Base-by-base conservation (phyloP, 2,113 vertebrate species). In the Amia ocellicauda region DNA sequence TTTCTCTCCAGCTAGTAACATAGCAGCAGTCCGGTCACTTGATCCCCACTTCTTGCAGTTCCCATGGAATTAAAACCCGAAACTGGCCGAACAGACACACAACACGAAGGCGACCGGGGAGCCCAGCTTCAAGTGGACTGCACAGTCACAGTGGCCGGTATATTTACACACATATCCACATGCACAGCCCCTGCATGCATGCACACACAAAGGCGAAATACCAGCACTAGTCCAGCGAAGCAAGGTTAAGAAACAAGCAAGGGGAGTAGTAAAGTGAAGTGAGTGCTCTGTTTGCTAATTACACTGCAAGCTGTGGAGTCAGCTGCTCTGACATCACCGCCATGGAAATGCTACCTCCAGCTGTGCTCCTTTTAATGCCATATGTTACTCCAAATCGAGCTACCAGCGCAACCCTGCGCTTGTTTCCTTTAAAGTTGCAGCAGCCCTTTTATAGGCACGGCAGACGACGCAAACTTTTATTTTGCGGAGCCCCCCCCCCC, bases 271-370 rank as follows among this genome's bases (percentile, higher is more conserved):
- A 81, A 87, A 88, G 78, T 74, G 81, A 57, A 29, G 27, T 8
- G 61, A 71, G 80, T 86, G 90, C 89, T 87, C 88, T 85, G 91
- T 88, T 87, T 91, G 88, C 90, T 93, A 91, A 94, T 92, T 92
- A 90, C 90, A 90, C 91, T 85, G 88, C 91, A 91, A 92, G 92
- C 92, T 94, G 93, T 92, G 86, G 88, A 93, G 91, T 94, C 93
- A 94, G 93, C 93, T 94, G 93, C 92, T 93, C 92, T 93, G 91
- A 93, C 92, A 92, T 92, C 91, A 93, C 89, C 79, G 87, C 88
- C 85, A 86, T 87, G 88, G 86, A 88, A 91, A 90, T 85, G 89
- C 85, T 89, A 91, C 88, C 90, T 93, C 91, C 91, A 93, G 91
- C 91, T 92, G 91, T 92, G 91, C 89, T 86, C 80, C 78, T 79